A percentile compares a stretch with the other conserved stretches of the same genome.
Evolutionary conservation across 92 coral and sea anemone species (phyloP).

Genomic region (Umimayanthus chanpuru): DNA sequence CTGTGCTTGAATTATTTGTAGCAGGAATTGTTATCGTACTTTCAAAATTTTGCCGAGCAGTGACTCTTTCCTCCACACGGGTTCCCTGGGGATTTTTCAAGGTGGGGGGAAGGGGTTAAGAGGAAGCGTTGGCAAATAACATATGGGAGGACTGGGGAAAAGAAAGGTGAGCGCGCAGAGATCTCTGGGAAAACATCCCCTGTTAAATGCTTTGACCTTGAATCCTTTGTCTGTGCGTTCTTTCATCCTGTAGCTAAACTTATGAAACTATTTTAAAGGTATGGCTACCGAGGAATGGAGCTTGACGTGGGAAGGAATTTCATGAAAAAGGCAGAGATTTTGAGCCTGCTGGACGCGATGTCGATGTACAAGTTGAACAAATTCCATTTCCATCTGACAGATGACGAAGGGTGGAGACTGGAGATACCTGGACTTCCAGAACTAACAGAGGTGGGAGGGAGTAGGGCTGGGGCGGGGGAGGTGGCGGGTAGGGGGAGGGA

Average conservation of each 20-base stretch:
- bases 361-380: constrained; percentile 96
- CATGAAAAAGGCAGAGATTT: constrained; percentile 72
- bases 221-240: background rate
- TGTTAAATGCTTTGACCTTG: too few relatives aligned
- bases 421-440: constrained; percentile 92
- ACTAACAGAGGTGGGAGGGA: constrained; percentile 57
- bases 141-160: too few relatives aligned
- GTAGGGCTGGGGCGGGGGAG: background rate
- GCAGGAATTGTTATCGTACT: too few relatives aligned
- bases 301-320: constrained; percentile 95
- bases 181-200: too few relatives aligned
- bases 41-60: too few relatives aligned
- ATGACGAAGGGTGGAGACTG: constrained; percentile 95
- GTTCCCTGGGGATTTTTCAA: too few relatives aligned
- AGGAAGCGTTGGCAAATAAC: too few relatives aligned
- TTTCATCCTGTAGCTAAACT: background rate
- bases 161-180: too few relatives aligned
- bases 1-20: too few relatives aligned
- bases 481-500: background rate
- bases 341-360: constrained; percentile 84
- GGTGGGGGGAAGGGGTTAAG: too few relatives aligned
- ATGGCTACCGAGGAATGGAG: constrained; percentile 87
- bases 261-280: constrained; percentile 38
- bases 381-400: constrained; percentile 86
- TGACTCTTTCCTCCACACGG: too few relatives aligned